Evolutionary conservation across 1,140 invertebrate species (phyloP).

Genomic region (Hermetia illucens): DNA sequence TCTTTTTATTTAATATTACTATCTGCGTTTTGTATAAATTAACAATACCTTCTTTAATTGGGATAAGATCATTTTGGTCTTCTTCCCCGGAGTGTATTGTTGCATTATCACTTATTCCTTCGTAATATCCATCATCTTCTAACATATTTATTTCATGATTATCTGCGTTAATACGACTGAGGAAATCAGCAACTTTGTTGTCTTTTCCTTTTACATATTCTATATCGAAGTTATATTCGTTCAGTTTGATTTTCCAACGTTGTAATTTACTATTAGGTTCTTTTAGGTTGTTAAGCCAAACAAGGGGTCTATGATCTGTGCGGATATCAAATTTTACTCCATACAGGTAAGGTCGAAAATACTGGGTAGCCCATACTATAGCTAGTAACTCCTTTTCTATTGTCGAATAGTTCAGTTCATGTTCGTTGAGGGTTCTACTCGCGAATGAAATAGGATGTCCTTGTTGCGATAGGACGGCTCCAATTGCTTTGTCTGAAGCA

Average conservation of each 20-base stretch:
- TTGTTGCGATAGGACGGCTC: too few relatives aligned
- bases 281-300: constrained; percentile 10
- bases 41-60: too few relatives aligned
- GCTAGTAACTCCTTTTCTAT: not conserved
- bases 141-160: too few relatives aligned
- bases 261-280: constrained; percentile 19
- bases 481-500: too few relatives aligned
- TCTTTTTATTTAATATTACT: too few relatives aligned
- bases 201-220: constrained; percentile 17
- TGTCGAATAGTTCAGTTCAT: not conserved
- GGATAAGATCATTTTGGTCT: too few relatives aligned
- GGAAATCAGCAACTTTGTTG: constrained; percentile 19
- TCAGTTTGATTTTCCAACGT: not conserved
- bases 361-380: constrained; percentile 26
- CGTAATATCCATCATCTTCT: too few relatives aligned
- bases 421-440: constrained; percentile 1
- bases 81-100: too few relatives aligned
- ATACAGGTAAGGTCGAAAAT: constrained; percentile 31
- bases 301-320: constrained; percentile 33
- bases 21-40: too few relatives aligned
- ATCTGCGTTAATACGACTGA: too few relatives aligned
- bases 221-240: constrained; percentile 1
- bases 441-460: too few relatives aligned
- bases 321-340: constrained; percentile 29
- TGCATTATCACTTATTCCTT: too few relatives aligned